phyloP scores from a whole-genome alignment of 1,140 invertebrate species.

The Anoplolepis gracilipes region DNA sequence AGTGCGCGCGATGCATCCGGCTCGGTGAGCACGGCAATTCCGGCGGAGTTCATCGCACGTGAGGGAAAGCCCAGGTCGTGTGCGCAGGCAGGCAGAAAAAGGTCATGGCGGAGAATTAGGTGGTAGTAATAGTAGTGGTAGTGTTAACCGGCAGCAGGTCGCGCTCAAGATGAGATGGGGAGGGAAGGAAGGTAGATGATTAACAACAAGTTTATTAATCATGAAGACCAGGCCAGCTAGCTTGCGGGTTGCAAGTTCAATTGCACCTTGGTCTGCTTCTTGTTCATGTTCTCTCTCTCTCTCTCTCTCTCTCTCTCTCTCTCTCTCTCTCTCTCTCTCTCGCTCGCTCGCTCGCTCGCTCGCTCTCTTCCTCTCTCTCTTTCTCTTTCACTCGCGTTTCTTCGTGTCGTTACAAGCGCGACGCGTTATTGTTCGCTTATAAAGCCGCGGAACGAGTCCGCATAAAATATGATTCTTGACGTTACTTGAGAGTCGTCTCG shows the following conservation, averaged over 20 bases:
- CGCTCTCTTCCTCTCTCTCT: too few species aligned
- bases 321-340: too few species aligned
- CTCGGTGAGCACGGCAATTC: conserved; percentile 57
- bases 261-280: conserved; percentile 35
- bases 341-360: too few species aligned
- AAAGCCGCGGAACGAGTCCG: conserved; percentile 45
- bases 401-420: conserved; percentile 7
- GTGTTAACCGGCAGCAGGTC: conserved; percentile 12
- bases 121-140: not conserved
- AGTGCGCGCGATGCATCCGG: conserved; percentile 50
- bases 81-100: conserved; percentile 56
- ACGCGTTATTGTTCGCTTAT: conserved; percentile 63
- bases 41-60: conserved; percentile 50
- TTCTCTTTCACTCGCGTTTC: not conserved
- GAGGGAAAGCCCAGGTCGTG: conserved; percentile 16
- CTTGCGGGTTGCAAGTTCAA: conserved; percentile 45
- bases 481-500: conserved; percentile 26
- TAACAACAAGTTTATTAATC: conserved; percentile 69
- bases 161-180: not conserved
- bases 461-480: conserved; percentile 63
- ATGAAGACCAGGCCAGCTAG: not conserved
- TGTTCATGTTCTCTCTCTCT: not conserved
- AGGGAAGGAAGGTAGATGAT: conserved; percentile 44
- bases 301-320: too few species aligned
- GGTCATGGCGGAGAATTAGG: conserved; percentile 1